These are phyloP conservation scores for Lophochroa leadbeateri DNA, from an alignment of 2,113 vertebrate species.

Conservation along the genomic window DNA sequence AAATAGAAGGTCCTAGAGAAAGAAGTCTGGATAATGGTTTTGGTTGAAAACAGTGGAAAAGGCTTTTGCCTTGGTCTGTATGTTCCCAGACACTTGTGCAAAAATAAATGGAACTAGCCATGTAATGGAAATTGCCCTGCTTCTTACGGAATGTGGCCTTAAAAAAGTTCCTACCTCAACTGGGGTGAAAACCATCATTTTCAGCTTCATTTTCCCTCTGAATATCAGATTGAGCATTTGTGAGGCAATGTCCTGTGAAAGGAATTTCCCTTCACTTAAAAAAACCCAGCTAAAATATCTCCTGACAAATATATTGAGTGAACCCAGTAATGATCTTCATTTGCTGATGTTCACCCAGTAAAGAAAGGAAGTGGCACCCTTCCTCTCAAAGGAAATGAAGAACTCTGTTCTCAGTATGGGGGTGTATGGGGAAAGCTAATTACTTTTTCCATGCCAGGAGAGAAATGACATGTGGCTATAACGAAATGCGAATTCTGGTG, in stretches of 20 bases:
- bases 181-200: neutral
- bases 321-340: slow-evolving; percentile 50
- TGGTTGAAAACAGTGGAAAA: neutral
- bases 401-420: slow-evolving; percentile 50
- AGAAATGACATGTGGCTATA: slow-evolving; percentile 56
- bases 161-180: neutral
- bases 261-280: slow-evolving; percentile 39
- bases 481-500: slow-evolving; percentile 52
- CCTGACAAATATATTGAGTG: slow-evolving; percentile 45
- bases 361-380: slow-evolving; percentile 64
- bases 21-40: neutral
- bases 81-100: neutral
- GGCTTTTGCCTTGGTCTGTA: neutral
- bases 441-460: slow-evolving; percentile 65
- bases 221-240: neutral
- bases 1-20: neutral
- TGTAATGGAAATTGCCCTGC: neutral
- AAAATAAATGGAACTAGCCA: neutral
- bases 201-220: slow-evolving; percentile 23
- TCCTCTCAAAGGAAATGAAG: slow-evolving; percentile 69
- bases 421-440: slow-evolving; percentile 33
- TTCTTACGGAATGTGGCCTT: neutral
- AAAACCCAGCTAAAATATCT: slow-evolving; percentile 16
- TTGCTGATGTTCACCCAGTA: slow-evolving; percentile 62
- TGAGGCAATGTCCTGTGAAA: slow-evolving; percentile 18